Percentiles rank a stretch among this genome's conserved stretches.
phyloP scores from a whole-genome alignment of 2,888 invertebrate species.

The Patella pellucida region DNA sequence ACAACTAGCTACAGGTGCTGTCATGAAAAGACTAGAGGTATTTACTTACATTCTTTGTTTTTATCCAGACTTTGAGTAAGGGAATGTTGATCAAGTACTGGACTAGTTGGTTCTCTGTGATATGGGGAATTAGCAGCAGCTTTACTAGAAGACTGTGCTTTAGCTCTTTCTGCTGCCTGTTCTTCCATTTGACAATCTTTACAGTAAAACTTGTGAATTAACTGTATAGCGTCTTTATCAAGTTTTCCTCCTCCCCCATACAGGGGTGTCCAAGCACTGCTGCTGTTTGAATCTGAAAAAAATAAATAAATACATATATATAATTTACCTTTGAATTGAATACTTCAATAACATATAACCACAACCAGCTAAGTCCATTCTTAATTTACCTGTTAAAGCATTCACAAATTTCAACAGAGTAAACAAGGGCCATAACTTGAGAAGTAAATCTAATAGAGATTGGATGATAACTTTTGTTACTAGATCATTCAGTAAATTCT shows the following conservation, averaged over 20 bases:
- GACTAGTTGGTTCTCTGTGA: conserved; percentile 41
- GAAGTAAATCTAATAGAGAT: no score
- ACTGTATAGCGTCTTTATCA: conserved; percentile 63
- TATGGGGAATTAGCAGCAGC: conserved; percentile 28
- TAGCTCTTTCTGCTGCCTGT: conserved; percentile 39
- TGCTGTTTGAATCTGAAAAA: conserved; percentile 56
- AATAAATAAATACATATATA: conserved; percentile 10
- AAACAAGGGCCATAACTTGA: no score
- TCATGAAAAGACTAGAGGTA: not conserved
- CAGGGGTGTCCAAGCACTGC: conserved; percentile 60
- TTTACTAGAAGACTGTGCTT: conserved; percentile 25
- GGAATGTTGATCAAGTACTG: conserved; percentile 94
- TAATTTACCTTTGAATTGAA: no score
- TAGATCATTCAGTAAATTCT: no score
- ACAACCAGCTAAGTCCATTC: no score
- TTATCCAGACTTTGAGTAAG: conserved; percentile 93
- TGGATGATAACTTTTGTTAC: no score
- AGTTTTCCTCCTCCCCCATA: conserved; percentile 53
- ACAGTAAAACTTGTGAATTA: conserved; percentile 66
- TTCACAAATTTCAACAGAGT: no score
- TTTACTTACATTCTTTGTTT: conserved; percentile 95
- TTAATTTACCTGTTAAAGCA: no score
- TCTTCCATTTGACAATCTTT: conserved; percentile 65
- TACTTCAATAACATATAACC: no score
- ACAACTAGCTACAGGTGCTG: no score